Evolutionary conservation across 2,888 invertebrate genomes (phyloP), one percentile per base, ranked within the genome.

Genomic region (Cheilosia scutellata): DNA sequence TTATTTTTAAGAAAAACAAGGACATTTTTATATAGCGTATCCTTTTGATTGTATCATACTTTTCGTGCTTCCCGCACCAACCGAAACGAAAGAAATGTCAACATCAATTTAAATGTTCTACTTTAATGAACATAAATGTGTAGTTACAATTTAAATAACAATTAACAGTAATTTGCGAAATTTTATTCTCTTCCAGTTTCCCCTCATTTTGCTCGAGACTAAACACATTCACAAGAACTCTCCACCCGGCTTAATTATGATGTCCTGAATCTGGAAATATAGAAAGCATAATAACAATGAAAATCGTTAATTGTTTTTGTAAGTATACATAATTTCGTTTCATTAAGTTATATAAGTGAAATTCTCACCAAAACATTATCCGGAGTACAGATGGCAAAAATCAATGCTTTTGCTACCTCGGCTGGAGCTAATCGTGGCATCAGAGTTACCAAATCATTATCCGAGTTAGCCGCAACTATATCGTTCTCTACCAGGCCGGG

Each of bases 401-500:
- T 78, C 57, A 90, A 87, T 6, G 90, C 89, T 62, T 89, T 88
- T 31, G 89, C 89, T 47, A 90, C 89, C 68, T 89, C 89, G 37
- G 87, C 86, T 33, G 89, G 88, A 31, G 88, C 87, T 42, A 90
- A 82, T 71, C 88, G 87, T 6, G 90, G 90, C 88, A 90, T 88
- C 49, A 88, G 83, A 49, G 87, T 89, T 20, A 89, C 88, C 65
- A 89, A 76, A 60, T 89, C 89, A 78, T 89, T 88, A 75, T 88
- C 88, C 9, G 87, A 79, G 31, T 86, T 88, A 57, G 88, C 75
- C 20, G 88, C 87, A 20, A 89, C 71, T 40, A 89, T 89, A 49
- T 89, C 89, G 47, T 88, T 88, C 76, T 89, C 89, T 49, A 89
- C 88, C 55, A 89, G 74, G 5, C 89, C 89, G 5, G 89, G 89